Evolutionary conservation across 2,888 invertebrate species (phyloP).

Genomic region (Heteromyza rotundicornis): DNA sequence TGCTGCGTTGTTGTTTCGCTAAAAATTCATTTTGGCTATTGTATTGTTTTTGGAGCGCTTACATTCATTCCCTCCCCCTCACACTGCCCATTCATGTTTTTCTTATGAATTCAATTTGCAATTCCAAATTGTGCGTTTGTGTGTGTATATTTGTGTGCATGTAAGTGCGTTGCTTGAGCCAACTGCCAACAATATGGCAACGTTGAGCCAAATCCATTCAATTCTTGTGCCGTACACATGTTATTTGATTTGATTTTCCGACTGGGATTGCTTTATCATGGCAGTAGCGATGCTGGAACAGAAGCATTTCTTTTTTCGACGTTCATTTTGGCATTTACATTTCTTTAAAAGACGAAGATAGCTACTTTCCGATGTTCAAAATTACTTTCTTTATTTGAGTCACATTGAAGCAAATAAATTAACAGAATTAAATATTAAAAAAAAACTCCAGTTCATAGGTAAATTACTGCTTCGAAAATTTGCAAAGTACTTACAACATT

Average conservation of each 20-base stretch:
- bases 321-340: too few relatives aligned
- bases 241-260: constrained; percentile 56
- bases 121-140: neutral
- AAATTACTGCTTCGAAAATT: too few relatives aligned
- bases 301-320: too few relatives aligned
- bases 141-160: constrained; percentile 20
- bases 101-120: constrained; percentile 7
- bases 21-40: neutral
- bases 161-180: constrained; percentile 15
- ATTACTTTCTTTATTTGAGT: too few relatives aligned
- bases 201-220: constrained; percentile 20
- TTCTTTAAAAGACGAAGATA: too few relatives aligned
- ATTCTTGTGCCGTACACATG: constrained; percentile 23
- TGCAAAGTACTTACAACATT: constrained; percentile 1
- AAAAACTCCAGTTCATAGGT: too few relatives aligned
- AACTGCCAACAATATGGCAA: neutral
- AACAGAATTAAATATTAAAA: too few relatives aligned
- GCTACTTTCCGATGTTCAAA: too few relatives aligned
- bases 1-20: constrained; percentile 12
- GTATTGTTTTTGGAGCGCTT: constrained; percentile 17
- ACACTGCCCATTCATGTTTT: constrained; percentile 25
- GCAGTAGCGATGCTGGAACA: too few relatives aligned
- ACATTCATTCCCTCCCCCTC: constrained; percentile 20
- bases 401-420: too few relatives aligned
- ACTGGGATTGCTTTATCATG: constrained; percentile 52